Conservation (phyloP, 2,888 invertebrate genomes). For the Nemotelus nigrinus region DNA sequence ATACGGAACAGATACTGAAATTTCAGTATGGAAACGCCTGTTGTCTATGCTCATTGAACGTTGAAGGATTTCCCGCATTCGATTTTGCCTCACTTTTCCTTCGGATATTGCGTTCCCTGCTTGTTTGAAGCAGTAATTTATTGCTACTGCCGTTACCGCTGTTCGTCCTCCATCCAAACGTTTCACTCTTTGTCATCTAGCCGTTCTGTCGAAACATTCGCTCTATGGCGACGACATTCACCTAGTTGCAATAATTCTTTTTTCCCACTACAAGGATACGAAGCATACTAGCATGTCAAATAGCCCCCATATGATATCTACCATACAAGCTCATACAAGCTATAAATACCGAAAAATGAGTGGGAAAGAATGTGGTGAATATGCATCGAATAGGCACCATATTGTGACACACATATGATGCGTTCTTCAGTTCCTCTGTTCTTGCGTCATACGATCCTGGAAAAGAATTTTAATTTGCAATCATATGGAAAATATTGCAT, state of each 20-base stretch:
- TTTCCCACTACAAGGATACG: no score
- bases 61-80: slow-evolving; percentile 12
- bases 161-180: not conserved
- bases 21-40: not conserved
- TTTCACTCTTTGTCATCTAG: not conserved
- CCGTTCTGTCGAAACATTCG: not conserved
- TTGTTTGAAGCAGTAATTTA: slow-evolving; percentile 32
- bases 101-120: slow-evolving; percentile 37
- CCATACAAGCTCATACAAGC: no score
- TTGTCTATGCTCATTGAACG: slow-evolving; percentile 24
- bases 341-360: no score
- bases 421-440: no score
- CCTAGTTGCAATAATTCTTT: no score
- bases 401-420: no score
- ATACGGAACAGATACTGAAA: no score
- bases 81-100: slow-evolving; percentile 14
- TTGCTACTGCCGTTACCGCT: slow-evolving; percentile 9
- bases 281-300: no score
- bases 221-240: no score
- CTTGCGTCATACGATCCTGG: not conserved
- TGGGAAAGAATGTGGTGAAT: no score
- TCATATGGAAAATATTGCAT: slow-evolving; percentile 36
- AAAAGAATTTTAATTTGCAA: slow-evolving; percentile 23
- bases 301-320: no score
- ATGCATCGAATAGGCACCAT: no score